Evolutionary conservation across 1,140 invertebrate genomes (phyloP).

Genomic region (Philopotamus ludificatus): DNA sequence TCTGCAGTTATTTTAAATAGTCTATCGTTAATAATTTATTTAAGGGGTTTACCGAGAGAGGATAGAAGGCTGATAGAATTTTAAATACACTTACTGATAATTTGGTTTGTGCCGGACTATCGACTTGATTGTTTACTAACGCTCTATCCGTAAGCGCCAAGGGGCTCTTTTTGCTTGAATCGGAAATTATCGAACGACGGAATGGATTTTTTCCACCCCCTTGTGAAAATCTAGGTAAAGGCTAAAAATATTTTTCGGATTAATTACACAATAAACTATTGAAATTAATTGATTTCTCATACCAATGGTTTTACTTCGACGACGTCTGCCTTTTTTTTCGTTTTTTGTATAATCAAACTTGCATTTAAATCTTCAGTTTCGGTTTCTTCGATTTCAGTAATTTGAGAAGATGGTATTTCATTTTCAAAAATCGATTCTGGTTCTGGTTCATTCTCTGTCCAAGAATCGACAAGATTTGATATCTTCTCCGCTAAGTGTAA

Average conservation of each 20-base stretch:
- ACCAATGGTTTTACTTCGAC: slow-evolving; percentile 51
- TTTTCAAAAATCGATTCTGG: slow-evolving; percentile 36
- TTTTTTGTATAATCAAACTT: slow-evolving; percentile 50
- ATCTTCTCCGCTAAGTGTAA: slow-evolving; percentile 77
- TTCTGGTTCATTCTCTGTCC: slow-evolving; percentile 45
- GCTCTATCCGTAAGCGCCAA: slow-evolving; percentile 50
- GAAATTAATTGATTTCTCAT: slow-evolving; percentile 7
- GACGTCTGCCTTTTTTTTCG: slow-evolving; percentile 46
- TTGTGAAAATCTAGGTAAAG: slow-evolving; percentile 48
- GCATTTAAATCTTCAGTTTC: slow-evolving; percentile 40
- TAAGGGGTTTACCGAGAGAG: background rate
- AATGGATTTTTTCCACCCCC: slow-evolving; percentile 53
- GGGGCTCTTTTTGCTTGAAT: slow-evolving; percentile 46
- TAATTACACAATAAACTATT: background rate
- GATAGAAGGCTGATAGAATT: background rate
- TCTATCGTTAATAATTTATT: too few relatives aligned
- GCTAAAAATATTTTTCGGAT: slow-evolving; percentile 43
- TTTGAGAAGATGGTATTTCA: slow-evolving; percentile 37
- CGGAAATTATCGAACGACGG: slow-evolving; percentile 44
- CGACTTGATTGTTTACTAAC: slow-evolving; percentile 46
- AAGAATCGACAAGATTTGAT: slow-evolving; percentile 46
- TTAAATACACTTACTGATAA: background rate
- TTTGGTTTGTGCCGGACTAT: background rate
- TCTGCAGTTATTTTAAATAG: slow-evolving; percentile 6
- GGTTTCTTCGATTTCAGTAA: slow-evolving; percentile 48